Conservation (phyloP, 1,140 invertebrate species). For the Calosoma granatense region DNA sequence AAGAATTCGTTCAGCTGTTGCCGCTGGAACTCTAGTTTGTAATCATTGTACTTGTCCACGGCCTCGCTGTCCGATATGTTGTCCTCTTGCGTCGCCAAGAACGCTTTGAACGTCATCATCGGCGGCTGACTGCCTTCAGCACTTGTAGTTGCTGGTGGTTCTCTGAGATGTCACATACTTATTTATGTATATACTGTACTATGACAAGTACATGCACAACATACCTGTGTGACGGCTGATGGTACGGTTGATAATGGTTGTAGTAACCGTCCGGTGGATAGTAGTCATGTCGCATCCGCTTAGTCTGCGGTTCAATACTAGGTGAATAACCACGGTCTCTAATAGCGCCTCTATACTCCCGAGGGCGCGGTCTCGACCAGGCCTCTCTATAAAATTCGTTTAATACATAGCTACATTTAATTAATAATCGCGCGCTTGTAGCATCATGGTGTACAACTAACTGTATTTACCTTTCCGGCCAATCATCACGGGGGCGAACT, state of each 20-base stretch:
- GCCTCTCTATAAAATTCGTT: slow-evolving; percentile 40
- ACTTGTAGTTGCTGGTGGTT: slow-evolving; percentile 20
- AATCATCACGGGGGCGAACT: slow-evolving; percentile 61
- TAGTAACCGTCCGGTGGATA: slow-evolving; percentile 42
- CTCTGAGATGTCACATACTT: not conserved
- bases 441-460: not conserved
- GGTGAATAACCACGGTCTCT: slow-evolving; percentile 59
- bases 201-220: slow-evolving; percentile 1
- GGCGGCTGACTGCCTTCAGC: slow-evolving; percentile 69
- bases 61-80: slow-evolving; percentile 95
- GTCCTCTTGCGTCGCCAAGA: slow-evolving; percentile 89
- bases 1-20: slow-evolving; percentile 99
- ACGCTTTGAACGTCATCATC: slow-evolving; percentile 97
- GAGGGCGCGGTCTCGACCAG: slow-evolving; percentile 43
- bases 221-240: slow-evolving; percentile 35
- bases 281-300: slow-evolving; percentile 66
- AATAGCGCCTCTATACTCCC: slow-evolving; percentile 52
- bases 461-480: slow-evolving; percentile 52
- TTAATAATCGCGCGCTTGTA: not conserved
- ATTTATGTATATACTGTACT: not conserved
- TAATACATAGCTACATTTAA: too few species aligned
- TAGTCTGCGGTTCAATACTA: slow-evolving; percentile 69
- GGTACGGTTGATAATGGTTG: slow-evolving; percentile 41
- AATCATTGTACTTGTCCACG: slow-evolving; percentile 95
- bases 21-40: slow-evolving; percentile 92